These are phyloP conservation scores for Stenoptilia bipunctidactyla DNA, from an alignment of 2,888 invertebrate genomes.

Conservation along the genomic window DNA sequence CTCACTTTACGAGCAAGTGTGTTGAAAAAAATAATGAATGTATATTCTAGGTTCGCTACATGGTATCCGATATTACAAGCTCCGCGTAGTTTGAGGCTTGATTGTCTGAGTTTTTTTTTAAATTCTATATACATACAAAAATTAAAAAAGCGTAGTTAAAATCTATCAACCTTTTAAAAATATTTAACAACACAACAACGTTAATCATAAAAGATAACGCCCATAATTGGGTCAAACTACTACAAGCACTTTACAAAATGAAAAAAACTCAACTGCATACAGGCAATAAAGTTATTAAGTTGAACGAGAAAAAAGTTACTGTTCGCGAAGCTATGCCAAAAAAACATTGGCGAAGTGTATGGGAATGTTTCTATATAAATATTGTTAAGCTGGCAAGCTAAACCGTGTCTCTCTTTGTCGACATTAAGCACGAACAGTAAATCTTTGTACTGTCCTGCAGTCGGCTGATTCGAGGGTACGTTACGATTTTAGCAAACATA, in stretches of 20 bases:
- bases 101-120: too few species aligned
- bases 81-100: too few species aligned
- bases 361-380: background rate
- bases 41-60: too few species aligned
- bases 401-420: conserved; percentile 50
- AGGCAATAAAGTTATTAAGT: background rate
- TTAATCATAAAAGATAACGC: background rate
- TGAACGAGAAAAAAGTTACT: background rate
- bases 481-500: too few species aligned
- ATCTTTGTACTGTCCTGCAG: conserved; percentile 27
- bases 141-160: too few species aligned
- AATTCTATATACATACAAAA: too few species aligned
- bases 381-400: background rate
- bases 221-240: conserved; percentile 1
- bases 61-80: too few species aligned
- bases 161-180: background rate
- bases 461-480: background rate
- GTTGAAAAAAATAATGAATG: too few species aligned
- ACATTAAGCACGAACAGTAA: conserved; percentile 59
- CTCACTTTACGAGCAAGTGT: too few species aligned
- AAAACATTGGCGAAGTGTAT: background rate
- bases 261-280: background rate
- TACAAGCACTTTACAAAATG: background rate
- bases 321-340: background rate
- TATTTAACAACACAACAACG: background rate